Evolutionary conservation across 2,113 vertebrate genomes (phyloP).

Genomic region (Gopherus evgoodei): DNA sequence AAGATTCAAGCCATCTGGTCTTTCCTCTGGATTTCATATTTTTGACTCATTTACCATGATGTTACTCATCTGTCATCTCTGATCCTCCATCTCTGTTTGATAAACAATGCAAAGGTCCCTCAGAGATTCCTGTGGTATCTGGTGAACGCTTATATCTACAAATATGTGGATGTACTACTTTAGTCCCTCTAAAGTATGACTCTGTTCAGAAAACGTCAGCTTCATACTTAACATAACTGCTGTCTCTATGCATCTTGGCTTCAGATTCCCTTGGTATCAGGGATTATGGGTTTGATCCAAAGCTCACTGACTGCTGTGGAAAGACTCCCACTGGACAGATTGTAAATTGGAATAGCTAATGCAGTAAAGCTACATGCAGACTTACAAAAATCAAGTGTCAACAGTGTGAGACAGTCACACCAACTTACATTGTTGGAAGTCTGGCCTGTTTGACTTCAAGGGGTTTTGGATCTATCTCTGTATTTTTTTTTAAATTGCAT

Average conservation of each 20-base stretch:
- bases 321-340: background rate
- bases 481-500: background rate
- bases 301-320: background rate
- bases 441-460: background rate
- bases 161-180: background rate
- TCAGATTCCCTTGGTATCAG: background rate
- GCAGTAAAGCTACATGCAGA: background rate
- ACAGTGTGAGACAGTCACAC: background rate
- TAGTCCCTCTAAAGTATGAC: background rate
- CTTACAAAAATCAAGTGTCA: background rate
- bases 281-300: background rate
- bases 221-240: background rate
- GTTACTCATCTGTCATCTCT: background rate
- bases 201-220: background rate
- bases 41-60: background rate
- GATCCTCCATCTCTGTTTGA: background rate
- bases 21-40: background rate
- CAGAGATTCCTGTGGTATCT: background rate
- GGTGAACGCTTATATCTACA: background rate
- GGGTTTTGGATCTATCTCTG: background rate
- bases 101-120: background rate
- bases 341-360: background rate
- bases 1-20: background rate
- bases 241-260: background rate
- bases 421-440: background rate